Percentiles rank a stretch among this genome's conserved stretches.
Conservation (phyloP, 2,888 invertebrate species). For the Flexamia atlantica region DNA sequence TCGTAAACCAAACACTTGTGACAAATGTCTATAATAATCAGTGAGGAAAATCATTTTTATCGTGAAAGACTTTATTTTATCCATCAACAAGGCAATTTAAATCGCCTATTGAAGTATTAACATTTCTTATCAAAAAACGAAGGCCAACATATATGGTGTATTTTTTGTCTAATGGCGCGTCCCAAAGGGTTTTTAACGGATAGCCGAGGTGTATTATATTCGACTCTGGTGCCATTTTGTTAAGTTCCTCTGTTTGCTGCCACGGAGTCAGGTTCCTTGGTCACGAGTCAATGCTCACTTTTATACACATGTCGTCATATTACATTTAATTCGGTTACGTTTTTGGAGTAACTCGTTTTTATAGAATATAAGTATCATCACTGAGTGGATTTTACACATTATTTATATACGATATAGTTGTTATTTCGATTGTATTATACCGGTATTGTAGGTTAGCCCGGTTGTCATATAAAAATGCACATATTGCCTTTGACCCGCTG, state of each 20-base stretch:
- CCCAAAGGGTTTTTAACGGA: neutral
- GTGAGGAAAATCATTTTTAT: too few relatives aligned
- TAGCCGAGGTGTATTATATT: constrained; percentile 8
- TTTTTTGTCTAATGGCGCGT: neutral
- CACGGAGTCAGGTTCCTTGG: constrained; percentile 25
- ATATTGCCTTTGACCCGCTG: constrained; percentile 47
- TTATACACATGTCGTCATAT: constrained; percentile 55
- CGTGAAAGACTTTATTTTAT: too few relatives aligned
- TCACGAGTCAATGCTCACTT: constrained; percentile 60
- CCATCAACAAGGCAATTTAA: too few relatives aligned
- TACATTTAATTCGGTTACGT: constrained; percentile 50
- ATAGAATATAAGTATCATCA: constrained; percentile 34
- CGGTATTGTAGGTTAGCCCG: constrained; percentile 44
- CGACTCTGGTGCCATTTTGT: constrained; percentile 54
- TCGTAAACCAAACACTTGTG: too few relatives aligned
- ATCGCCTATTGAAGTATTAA: too few relatives aligned
- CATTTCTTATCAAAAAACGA: too few relatives aligned
- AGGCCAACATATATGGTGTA: too few relatives aligned
- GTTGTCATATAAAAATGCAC: constrained; percentile 46
- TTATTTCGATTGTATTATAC: constrained; percentile 52
- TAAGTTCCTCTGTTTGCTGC: constrained; percentile 55
- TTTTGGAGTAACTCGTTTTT: constrained; percentile 53
- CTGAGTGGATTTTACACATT: constrained; percentile 54
- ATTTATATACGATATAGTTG: constrained; percentile 48
- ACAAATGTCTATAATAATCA: too few relatives aligned